Conservation (phyloP, 2,888 invertebrate species). For the Alitta virens region DNA sequence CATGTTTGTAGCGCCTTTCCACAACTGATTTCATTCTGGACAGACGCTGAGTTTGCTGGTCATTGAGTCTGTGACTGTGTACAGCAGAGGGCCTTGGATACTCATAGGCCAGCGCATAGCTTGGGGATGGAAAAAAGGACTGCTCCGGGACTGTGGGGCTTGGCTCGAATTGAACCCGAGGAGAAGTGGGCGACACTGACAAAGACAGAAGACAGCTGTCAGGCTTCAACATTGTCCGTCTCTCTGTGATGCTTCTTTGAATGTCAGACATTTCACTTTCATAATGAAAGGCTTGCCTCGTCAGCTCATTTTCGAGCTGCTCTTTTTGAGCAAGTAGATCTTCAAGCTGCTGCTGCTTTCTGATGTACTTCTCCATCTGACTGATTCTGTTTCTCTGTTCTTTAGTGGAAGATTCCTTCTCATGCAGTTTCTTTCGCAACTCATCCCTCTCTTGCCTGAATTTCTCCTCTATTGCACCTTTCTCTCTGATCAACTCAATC, state of each 20-base stretch:
- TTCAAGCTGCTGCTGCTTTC: slow-evolving; percentile 41
- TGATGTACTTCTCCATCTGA: slow-evolving; percentile 35
- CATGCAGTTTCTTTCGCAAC: slow-evolving; percentile 36
- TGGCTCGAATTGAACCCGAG: too few relatives aligned
- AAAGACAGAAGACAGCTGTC: background rate
- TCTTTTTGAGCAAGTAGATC: slow-evolving; percentile 43
- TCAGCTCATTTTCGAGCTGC: slow-evolving; percentile 39
- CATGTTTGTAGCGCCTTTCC: slow-evolving; percentile 26
- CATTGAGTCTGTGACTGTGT: background rate
- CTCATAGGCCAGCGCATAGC: too few relatives aligned
- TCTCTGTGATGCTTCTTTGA: slow-evolving; percentile 38
- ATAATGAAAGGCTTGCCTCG: slow-evolving; percentile 42
- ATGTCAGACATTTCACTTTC: slow-evolving; percentile 43
- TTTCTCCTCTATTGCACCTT: slow-evolving; percentile 36
- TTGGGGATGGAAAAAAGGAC: too few relatives aligned
- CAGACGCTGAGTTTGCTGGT: slow-evolving; percentile 2
- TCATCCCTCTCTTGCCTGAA: slow-evolving; percentile 39
- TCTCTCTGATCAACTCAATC: slow-evolving; percentile 34
- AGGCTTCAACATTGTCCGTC: slow-evolving; percentile 1
- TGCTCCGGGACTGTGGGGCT: too few relatives aligned
- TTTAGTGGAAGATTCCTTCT: slow-evolving; percentile 37
- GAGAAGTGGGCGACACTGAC: too few relatives aligned
- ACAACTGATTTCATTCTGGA: slow-evolving; percentile 11
- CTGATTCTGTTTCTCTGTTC: slow-evolving; percentile 27
- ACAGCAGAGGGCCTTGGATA: too few relatives aligned